Percentiles rank a stretch among this genome's conserved stretches.
phyloP scores from a whole-genome alignment of 1,140 invertebrate species.

The Lasioglossum albipes region DNA sequence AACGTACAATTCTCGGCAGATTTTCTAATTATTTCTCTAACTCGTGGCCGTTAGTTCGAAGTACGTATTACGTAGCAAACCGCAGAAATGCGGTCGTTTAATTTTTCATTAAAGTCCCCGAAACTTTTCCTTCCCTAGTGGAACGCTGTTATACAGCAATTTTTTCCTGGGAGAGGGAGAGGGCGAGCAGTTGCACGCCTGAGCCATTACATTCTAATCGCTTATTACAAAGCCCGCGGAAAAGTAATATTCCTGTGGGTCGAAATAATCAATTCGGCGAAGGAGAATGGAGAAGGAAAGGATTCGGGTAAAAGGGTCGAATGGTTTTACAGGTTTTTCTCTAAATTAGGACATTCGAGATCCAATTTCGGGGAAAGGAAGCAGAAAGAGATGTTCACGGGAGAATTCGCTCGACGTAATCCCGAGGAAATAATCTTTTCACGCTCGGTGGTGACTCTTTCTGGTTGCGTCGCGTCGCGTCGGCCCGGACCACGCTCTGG shows the following conservation, averaged over 20 bases:
- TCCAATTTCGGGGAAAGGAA: conserved; percentile 14
- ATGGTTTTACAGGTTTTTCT: neutral
- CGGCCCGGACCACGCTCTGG: neutral
- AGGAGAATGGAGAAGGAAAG: neutral
- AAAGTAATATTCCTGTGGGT: neutral
- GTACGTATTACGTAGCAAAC: neutral
- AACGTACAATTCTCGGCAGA: no score
- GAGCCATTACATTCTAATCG: conserved; percentile 3
- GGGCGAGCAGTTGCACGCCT: neutral
- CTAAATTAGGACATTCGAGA: neutral
- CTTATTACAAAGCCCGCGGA: neutral
- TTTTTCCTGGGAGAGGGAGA: no score
- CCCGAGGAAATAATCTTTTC: neutral
- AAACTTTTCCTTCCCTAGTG: neutral
- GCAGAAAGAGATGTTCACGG: conserved; percentile 5
- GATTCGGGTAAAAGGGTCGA: neutral
- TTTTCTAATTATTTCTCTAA: no score
- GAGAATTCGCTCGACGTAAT: neutral
- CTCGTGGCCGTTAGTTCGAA: no score
- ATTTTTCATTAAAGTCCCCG: neutral
- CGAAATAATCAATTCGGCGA: neutral
- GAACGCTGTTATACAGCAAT: neutral
- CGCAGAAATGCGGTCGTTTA: neutral
- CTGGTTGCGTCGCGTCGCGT: neutral
- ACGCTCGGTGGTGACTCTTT: neutral